Evolutionary conservation across 2,888 invertebrate genomes (phyloP).

Genomic region (Leptinotarsa haldemani): DNA sequence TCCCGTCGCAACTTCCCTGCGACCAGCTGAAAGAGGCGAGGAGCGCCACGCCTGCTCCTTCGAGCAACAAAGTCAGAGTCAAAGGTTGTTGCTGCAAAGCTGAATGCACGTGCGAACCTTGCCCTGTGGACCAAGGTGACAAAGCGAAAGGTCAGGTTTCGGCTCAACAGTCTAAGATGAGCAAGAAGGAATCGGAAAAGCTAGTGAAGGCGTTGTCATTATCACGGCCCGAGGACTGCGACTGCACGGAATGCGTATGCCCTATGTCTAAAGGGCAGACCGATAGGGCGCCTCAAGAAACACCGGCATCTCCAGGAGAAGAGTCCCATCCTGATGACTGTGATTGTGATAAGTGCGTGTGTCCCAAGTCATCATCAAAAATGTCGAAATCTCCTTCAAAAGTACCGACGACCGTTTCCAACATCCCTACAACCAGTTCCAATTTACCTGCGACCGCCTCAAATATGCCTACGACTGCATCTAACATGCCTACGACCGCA

Average conservation of each 20-base stretch:
- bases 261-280: not conserved
- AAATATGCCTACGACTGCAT: no score
- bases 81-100: conserved; percentile 35
- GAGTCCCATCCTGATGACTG: not conserved
- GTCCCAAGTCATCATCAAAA: no score
- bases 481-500: no score
- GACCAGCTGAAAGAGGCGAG: not conserved
- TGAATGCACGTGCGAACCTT: conserved; percentile 40
- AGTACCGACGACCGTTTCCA: no score
- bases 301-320: not conserved
- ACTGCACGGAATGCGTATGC: conserved; percentile 31
- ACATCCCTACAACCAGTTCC: no score
- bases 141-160: not conserved
- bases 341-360: no score
- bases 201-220: conserved; percentile 4
- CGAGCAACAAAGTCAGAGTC: not conserved
- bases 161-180: conserved; percentile 2
- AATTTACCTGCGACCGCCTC: no score
- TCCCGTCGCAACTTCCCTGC: not conserved
- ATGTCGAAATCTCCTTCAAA: no score
- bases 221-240: conserved; percentile 32
- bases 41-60: not conserved
- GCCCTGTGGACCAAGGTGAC: conserved; percentile 25
- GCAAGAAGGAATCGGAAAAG: conserved; percentile 10
- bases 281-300: not conserved